Percentiles rank a stretch among this genome's conserved stretches.
Conservation (phyloP, 2,797 vertebrate genomes). For the Sphenopsis melanotis region DNA sequence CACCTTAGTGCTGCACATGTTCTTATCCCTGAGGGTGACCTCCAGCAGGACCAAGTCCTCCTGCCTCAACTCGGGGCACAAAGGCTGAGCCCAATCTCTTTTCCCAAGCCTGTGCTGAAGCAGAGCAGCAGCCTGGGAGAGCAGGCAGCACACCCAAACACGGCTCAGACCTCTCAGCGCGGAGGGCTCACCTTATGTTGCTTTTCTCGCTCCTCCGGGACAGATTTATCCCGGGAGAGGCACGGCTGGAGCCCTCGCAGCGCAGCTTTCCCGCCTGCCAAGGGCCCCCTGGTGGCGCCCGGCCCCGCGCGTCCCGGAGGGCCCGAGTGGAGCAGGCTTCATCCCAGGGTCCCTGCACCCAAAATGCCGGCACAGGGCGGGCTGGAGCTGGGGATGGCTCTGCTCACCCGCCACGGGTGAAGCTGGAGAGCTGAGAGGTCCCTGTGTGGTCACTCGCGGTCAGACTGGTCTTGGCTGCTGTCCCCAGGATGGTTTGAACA, state of each 20-base stretch:
- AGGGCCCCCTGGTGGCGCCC: slow-evolving; percentile 3
- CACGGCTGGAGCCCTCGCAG: accelerated
- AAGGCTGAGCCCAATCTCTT: neutral
- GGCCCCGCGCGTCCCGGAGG: neutral
- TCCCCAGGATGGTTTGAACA: neutral
- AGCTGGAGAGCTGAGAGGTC: neutral
- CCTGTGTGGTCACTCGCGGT: neutral
- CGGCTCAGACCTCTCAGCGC: neutral
- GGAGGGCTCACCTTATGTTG: accelerated
- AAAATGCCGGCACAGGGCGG: neutral
- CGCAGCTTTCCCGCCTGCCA: neutral
- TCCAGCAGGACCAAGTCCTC: neutral
- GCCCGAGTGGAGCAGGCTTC: accelerated
- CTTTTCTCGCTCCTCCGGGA: neutral
- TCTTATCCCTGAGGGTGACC: neutral
- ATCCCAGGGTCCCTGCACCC: accelerated
- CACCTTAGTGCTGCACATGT: accelerated
- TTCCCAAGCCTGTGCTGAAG: neutral
- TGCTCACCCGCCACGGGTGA: accelerated
- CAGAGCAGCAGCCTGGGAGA: neutral
- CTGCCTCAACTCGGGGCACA: neutral
- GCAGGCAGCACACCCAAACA: neutral
- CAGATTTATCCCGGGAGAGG: accelerated
- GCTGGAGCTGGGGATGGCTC: neutral
- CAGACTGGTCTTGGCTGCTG: neutral